Evolutionary conservation across 2,113 vertebrate species (phyloP), one percentile per base, ranked within the genome.

Genomic region (Pomatostomus ruficeps): DNA sequence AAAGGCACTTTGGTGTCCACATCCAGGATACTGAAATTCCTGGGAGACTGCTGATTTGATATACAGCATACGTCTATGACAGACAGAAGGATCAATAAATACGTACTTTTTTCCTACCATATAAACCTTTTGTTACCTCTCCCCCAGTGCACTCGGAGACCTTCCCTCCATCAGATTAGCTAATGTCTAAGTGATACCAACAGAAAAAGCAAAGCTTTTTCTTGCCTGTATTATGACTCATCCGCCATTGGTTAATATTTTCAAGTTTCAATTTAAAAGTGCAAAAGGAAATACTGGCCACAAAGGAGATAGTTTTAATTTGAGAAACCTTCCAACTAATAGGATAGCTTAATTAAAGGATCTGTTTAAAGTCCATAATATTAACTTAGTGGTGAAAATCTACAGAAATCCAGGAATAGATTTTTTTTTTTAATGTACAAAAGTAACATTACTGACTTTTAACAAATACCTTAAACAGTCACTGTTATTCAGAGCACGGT

Each of bases 341-440:
- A 94, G 61, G 38, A 81, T 82, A 52, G 35, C 72, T 95, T 97
- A 97, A 98, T 97, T 97, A 98, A 97, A 97, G 95, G 84, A 96
- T 92, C 74, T 1, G 7, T 96, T 98, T 97, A 93, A 97, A 96
- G 81, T 89, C 91, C 36, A 73, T 95, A 97, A 94, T 77, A 95
- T 93, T 95, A 97, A 95, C 21, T 94, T 97, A 97, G 95, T 85
- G 91, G 72, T 66, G 35, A 82, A 91, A 93, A 93, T 81, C 87
- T 74, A 86, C 20, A 96, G 35, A 86, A 95, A 71, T 45, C 67
- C 81, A 96, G 8, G 4, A 85, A 91, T 85, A 91, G 86, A 45
- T 88, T 91, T 96, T 85, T n/a, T n/a, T 73, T 97, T 95, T 94
- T 2, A 3, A 45, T 83, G 43, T 48, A 55, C 81, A 90, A 93